Evolutionary conservation across 2,113 vertebrate species (phyloP).

Genomic region (Nothocercus nigrocapillus): DNA sequence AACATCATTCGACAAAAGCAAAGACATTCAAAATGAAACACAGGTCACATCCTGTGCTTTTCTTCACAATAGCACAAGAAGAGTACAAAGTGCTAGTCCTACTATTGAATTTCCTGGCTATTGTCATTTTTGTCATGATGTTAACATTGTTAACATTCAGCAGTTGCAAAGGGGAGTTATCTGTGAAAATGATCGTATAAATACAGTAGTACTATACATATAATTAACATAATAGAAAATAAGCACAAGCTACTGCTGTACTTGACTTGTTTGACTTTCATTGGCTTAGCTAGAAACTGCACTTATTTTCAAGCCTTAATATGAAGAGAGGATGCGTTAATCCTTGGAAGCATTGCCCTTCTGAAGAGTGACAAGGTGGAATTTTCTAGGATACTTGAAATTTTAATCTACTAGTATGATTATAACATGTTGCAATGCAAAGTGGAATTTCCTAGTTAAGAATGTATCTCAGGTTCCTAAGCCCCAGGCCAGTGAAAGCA

Average conservation of each 20-base stretch:
- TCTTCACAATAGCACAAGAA: background rate
- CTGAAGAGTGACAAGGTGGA: slow-evolving; percentile 75
- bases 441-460: slow-evolving; percentile 67
- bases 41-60: background rate
- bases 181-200: slow-evolving; percentile 46
- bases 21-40: background rate
- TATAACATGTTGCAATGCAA: slow-evolving; percentile 60
- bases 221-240: slow-evolving; percentile 71
- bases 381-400: slow-evolving; percentile 76
- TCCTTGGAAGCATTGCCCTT: slow-evolving; percentile 70
- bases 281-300: slow-evolving; percentile 24
- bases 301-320: slow-evolving; percentile 61
- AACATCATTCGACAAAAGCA: background rate
- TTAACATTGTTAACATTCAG: slow-evolving; percentile 52
- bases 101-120: background rate
- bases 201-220: slow-evolving; percentile 61
- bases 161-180: background rate
- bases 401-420: slow-evolving; percentile 50
- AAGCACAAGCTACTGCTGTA: background rate
- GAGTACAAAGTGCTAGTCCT: background rate
- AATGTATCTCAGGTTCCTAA: slow-evolving; percentile 77
- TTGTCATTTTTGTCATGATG: slow-evolving; percentile 40
- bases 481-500: slow-evolving; percentile 71
- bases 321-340: slow-evolving; percentile 59
- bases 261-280: slow-evolving; percentile 74